These are phyloP conservation scores for Phasianus colchicus DNA, from an alignment of 2,113 vertebrate species.

Conservation along the genomic window DNA sequence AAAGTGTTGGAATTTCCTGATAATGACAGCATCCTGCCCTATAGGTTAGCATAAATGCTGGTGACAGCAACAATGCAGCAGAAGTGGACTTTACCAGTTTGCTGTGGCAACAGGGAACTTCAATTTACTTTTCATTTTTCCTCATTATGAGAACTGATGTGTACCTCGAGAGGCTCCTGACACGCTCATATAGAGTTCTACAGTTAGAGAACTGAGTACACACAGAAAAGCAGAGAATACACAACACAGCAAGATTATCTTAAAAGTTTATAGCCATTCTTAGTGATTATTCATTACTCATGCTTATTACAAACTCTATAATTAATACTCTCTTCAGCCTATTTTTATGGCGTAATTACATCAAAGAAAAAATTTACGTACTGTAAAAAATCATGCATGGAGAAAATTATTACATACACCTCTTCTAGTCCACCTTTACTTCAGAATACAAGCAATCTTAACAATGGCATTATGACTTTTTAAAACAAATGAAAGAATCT, in stretches of 20 bases:
- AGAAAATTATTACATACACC: not conserved
- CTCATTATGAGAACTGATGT: not conserved
- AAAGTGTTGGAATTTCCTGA: constrained; percentile 40
- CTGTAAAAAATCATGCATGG: not conserved
- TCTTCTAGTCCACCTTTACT: not conserved
- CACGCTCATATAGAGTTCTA: not conserved
- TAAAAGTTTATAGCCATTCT: not conserved
- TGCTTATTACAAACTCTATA: not conserved
- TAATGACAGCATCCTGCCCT: not conserved
- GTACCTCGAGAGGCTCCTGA: not conserved
- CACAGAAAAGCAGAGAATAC: not conserved
- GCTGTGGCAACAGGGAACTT: constrained; percentile 32
- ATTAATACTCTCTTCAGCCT: not conserved
- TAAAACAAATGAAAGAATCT: not conserved
- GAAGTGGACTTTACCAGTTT: not conserved
- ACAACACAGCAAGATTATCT: not conserved
- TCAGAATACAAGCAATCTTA: not conserved
- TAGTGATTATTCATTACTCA: not conserved
- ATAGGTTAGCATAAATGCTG: not conserved
- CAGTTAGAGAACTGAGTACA: not conserved
- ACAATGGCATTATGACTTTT: not conserved
- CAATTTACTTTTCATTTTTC: constrained; percentile 19
- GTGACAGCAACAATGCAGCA: not conserved
- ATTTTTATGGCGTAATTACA: not conserved
- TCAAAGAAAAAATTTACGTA: not conserved